These are phyloP conservation scores for Leptodactylus fuscus DNA, from an alignment of 2,113 vertebrate species.

Conservation along the genomic window DNA sequence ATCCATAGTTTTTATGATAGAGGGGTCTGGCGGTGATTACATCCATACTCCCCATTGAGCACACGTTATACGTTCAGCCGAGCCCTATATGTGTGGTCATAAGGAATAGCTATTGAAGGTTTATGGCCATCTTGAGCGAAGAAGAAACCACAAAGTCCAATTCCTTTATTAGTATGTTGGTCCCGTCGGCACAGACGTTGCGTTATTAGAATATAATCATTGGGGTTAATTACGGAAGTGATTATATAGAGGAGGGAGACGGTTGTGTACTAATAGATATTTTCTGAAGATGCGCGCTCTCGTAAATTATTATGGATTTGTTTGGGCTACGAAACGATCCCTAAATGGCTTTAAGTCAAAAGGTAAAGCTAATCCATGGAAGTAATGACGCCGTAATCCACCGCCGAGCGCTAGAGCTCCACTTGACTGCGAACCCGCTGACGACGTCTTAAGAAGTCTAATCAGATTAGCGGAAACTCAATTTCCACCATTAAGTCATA, in stretches of 20 bases:
- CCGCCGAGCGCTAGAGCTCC: neutral
- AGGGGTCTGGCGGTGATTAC: too few relatives aligned
- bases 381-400: constrained; percentile 1
- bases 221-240: neutral
- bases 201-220: neutral
- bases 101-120: too few relatives aligned
- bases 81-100: too few relatives aligned
- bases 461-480: constrained; percentile 34
- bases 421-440: constrained; percentile 1
- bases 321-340: neutral
- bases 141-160: too few relatives aligned
- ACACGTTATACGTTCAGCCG: too few relatives aligned
- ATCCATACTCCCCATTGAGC: too few relatives aligned
- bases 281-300: neutral
- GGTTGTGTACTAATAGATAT: neutral
- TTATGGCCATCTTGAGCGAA: too few relatives aligned
- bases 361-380: constrained; percentile 21
- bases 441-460: constrained; percentile 4
- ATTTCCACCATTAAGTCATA: constrained; percentile 2
- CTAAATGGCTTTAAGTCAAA: constrained; percentile 22
- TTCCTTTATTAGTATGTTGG: too few relatives aligned
- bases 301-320: neutral
- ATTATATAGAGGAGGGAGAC: neutral
- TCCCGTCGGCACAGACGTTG: neutral
- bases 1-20: too few relatives aligned